phyloP scores from a whole-genome alignment of 35 echinoderm and acorn worm species.

The Chiridota heheva region DNA sequence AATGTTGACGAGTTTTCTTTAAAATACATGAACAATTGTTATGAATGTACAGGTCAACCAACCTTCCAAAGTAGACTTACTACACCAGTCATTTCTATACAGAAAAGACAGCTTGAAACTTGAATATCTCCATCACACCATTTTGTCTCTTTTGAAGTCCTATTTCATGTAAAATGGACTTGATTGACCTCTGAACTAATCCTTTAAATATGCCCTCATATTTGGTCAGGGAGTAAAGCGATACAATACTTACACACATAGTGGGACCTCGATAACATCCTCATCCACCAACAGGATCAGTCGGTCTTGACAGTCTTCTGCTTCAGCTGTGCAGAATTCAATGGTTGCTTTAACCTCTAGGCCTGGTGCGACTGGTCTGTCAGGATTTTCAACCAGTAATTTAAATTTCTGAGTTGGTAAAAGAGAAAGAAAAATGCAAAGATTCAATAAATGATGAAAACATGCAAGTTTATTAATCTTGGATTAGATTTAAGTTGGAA shows the following conservation, averaged over 20 bases:
- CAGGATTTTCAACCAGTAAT: slow-evolving; percentile 84
- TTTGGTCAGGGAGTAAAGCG: too few species aligned
- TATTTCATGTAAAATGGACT: too few species aligned
- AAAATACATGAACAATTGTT: too few species aligned
- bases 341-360: slow-evolving; percentile 81
- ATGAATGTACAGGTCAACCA: too few species aligned
- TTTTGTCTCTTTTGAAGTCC: too few species aligned
- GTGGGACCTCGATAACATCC: slow-evolving; percentile 91
- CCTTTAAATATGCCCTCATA: too few species aligned
- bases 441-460: not conserved
- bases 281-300: slow-evolving; percentile 91
- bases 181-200: too few species aligned
- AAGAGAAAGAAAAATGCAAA: not conserved
- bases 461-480: not conserved
- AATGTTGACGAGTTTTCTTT: too few species aligned
- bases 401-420: slow-evolving; percentile 74
- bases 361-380: slow-evolving; percentile 79
- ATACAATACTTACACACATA: slow-evolving; percentile 94
- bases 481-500: not conserved
- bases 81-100: too few species aligned
- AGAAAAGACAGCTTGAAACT: too few species aligned
- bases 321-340: slow-evolving; percentile 76
- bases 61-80: too few species aligned
- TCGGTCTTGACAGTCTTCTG: slow-evolving; percentile 88
- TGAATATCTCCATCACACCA: too few species aligned